Percentiles rank a stretch among this genome's conserved stretches.
Conservation (phyloP, 2,113 vertebrate species). For the Psephotus haematonotus region DNA sequence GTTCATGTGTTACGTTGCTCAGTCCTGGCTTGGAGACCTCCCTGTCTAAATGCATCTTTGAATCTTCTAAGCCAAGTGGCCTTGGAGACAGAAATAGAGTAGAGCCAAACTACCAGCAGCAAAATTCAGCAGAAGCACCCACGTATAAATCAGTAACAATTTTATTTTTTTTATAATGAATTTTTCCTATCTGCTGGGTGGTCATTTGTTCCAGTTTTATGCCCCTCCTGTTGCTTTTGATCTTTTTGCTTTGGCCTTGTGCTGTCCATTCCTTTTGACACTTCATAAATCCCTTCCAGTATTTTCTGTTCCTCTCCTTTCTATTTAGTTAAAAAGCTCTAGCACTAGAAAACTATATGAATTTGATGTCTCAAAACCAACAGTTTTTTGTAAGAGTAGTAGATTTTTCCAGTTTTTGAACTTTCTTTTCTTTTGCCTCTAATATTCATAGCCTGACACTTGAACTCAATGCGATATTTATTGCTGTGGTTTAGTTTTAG, state of each 20-base stretch:
- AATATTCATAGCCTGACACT: neutral
- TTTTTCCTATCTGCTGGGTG: neutral
- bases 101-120: neutral
- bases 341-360: neutral
- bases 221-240: neutral
- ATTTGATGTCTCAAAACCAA: neutral
- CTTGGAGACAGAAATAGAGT: neutral
- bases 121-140: neutral
- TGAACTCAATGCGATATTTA: neutral
- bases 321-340: neutral
- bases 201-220: neutral
- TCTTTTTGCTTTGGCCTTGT: neutral
- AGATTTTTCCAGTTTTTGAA: neutral
- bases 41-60: neutral
- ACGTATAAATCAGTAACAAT: neutral
- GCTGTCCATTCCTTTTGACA: neutral
- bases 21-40: neutral
- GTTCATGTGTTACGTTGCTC: fast-evolving
- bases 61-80: neutral
- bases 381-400: neutral
- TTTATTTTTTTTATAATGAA: neutral
- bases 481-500: neutral
- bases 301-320: neutral
- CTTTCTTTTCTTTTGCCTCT: neutral
- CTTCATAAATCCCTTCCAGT: neutral